These are phyloP conservation scores for Bubo blakistoni DNA, from an alignment of 2,113 vertebrate species.

Conservation along the genomic window DNA sequence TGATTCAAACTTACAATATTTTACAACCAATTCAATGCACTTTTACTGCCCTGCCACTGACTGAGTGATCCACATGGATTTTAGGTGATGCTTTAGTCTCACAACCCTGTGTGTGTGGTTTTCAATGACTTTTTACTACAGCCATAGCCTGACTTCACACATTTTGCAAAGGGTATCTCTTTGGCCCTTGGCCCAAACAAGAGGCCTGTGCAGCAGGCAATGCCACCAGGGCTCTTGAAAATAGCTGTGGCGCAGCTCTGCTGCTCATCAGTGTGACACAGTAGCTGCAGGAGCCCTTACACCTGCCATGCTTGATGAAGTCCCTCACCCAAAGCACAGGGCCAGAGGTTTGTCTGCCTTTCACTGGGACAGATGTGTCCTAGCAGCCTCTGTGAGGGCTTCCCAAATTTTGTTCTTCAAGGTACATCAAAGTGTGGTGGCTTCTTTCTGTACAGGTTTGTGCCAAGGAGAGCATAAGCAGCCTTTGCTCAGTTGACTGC, in stretches of 20 bases:
- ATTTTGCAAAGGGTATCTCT: not conserved
- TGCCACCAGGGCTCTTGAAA: not conserved
- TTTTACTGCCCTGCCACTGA: not conserved
- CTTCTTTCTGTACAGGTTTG: not conserved
- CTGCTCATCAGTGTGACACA: not conserved
- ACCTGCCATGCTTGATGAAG: not conserved
- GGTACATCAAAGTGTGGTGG: not conserved
- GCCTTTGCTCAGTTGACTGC: not conserved
- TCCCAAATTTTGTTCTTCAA: not conserved
- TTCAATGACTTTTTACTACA: not conserved
- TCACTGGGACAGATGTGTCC: accelerated
- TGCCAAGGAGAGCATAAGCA: not conserved
- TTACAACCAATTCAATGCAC: not conserved
- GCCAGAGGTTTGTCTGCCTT: not conserved
- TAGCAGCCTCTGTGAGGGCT: not conserved
- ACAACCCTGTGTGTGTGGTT: not conserved
- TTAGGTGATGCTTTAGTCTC: not conserved
- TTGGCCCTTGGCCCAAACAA: not conserved
- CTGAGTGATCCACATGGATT: not conserved
- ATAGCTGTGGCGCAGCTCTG: not conserved
- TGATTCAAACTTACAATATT: not conserved
- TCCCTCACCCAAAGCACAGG: not conserved
- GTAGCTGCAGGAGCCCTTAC: not conserved
- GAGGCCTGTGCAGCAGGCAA: not conserved
- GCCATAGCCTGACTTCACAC: not conserved